Base-by-base conservation (phyloP, 2,888 invertebrate genomes). In the Sinhomidia bicolor region DNA sequence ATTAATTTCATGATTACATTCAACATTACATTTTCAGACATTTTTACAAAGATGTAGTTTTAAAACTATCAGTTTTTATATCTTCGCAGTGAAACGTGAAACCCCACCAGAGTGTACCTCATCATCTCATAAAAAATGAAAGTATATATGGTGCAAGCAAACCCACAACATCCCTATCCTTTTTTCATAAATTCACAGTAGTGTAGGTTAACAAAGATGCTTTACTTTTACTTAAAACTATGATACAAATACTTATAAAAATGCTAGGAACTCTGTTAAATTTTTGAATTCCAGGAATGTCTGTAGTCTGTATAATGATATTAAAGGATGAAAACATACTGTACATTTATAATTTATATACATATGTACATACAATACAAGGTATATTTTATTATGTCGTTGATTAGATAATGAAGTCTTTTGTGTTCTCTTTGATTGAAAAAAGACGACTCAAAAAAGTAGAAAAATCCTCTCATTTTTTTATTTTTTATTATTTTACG, bases 391-490 rank as follows among this genome's bases (percentile, higher is more conserved):
- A 5, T 51, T 23, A 20, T 80, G 29, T 44, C n/a, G 71, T 74
- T 83, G 83, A 83, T 83, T 83, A 76, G 84, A 76, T 84, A 74
- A 84, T 83, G 44, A 84, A 84, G 84, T 84, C 84, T 84, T 84
- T 84, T 60, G 60, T 84, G 84, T 84, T 51, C 84, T 57, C 57
- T 84, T 84, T 84, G 60, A 68, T 54, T 54, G 51, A 51, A 82
- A 32, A 68, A 62, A 71, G 82, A 82, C 51, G 82, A 71, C 82
- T 68, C 26, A 41, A 84, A 82, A 76, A 65, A 10, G 84, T 74
- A 84, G 84, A 84, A 74, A 83, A 84, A 44, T 41, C 60, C 23
- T 60, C 7, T 80, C n/a, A 12, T 60, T 32, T 60, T 80, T 17
- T 71, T 41, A 41, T 32, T 60, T 80, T 17, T 71, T 41, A 41